Base-by-base conservation (phyloP, 2,113 vertebrate species). In the Coregonus clupeaformis region DNA sequence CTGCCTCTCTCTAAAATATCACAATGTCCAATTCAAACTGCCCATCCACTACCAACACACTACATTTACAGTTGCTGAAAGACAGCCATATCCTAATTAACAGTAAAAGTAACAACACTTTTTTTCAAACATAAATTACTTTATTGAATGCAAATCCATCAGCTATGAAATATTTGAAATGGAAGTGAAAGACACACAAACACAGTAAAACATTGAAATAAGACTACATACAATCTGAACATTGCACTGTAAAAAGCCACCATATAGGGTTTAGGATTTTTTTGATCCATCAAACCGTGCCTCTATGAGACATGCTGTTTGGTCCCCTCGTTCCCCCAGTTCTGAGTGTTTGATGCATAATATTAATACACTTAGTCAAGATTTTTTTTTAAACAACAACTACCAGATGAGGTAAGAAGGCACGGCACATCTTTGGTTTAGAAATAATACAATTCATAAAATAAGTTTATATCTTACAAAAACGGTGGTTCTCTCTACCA, bases 81-180 rank as follows among this genome's bases (percentile, higher is more conserved):
- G 65, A 67, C n/a, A 22, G 57, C 57, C 57, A n/a, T 60, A 20
- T 60, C 6, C 57, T 11, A n/a, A 60, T 60, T 9, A 52, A 11
- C 57, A 60, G n/a, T 11, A 75, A 89, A 91, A 92, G 14, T 16
- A 22, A 64, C 73, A 72, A 74, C 5, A 36, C 16, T 18, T 87
- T 85, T 89, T 91, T 90, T 89, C 89, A 91, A 92, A 93, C 90
- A 91, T 93, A 93, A 92, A 93, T 93, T 90, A 92, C 89, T 93
- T 93, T 93, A 93, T 93, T 93, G 88, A 83, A 90, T 90, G 89
- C 60, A 90, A 90, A 87, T 76, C 60, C 74, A 77, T 82, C 78
- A 75, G 75, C 84, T 85, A 87, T 45, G 70, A 82, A 86, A 84
- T 84, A 89, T 68, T 91, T 78, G 80, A 85, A 86, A 84, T 73